These are phyloP conservation scores for Athalia rosae DNA, from an alignment of 2,888 invertebrate genomes.

Conservation along the genomic window DNA sequence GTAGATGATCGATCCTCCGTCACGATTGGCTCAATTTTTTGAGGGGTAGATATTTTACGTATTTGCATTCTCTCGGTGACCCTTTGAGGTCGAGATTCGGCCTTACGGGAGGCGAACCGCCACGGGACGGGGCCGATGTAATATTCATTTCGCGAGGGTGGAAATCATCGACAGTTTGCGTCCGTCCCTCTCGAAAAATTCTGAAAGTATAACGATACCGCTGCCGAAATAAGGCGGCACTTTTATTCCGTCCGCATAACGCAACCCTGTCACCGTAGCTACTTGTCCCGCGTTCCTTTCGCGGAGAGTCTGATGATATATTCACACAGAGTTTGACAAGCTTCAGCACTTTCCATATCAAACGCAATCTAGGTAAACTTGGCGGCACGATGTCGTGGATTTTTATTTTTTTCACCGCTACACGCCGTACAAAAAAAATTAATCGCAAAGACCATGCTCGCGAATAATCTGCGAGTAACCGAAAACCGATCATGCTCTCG, in stretches of 20 bases:
- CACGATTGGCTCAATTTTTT: too few species aligned
- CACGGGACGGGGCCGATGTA: neutral
- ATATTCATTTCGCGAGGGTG: constrained; percentile 4
- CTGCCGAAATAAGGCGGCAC: constrained; percentile 12
- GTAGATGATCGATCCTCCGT: too few species aligned
- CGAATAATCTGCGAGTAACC: too few species aligned
- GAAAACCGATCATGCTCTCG: too few species aligned
- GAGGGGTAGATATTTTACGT: too few species aligned
- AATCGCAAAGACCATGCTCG: too few species aligned
- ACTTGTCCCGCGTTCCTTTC: too few species aligned
- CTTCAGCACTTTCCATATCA: neutral
- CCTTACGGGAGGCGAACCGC: too few species aligned
- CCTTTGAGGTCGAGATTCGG: neutral
- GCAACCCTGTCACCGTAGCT: neutral
- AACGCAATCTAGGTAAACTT: neutral
- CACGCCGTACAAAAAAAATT: too few species aligned
- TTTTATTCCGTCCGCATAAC: neutral
- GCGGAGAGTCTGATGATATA: too few species aligned
- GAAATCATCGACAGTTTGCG: neutral
- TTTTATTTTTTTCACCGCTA: neutral
- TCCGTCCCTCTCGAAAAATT: neutral
- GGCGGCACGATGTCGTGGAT: neutral
- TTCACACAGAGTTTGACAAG: neutral
- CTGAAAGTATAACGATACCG: neutral
- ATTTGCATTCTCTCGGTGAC: neutral